Percentiles rank a stretch among this genome's conserved stretches.
These are phyloP conservation scores for Scomber scombrus DNA, from an alignment of 2,113 vertebrate species.

Conservation along the genomic window DNA sequence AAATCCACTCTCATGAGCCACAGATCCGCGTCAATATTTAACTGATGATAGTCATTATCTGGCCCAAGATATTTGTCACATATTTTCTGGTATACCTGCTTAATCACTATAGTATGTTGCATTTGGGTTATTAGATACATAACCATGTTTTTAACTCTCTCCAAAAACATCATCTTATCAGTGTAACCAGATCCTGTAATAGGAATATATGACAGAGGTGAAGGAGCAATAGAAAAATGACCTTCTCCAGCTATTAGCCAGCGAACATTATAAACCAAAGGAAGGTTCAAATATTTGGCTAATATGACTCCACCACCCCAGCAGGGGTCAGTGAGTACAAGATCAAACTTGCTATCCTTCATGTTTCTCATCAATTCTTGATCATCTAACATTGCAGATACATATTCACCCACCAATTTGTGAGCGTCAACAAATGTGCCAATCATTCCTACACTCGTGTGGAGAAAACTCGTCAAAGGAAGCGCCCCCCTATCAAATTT, in stretches of 20 bases:
- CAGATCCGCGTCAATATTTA: slow-evolving; percentile 78
- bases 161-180: slow-evolving; percentile 82
- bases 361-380: slow-evolving; percentile 46
- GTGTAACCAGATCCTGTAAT: slow-evolving; percentile 58
- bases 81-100: slow-evolving; percentile 33
- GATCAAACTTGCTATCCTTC: slow-evolving; percentile 70
- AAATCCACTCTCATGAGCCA: slow-evolving; percentile 86
- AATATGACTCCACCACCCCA: slow-evolving; percentile 70
- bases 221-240: slow-evolving; percentile 76
- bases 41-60: slow-evolving; percentile 57
- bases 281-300: slow-evolving; percentile 79
- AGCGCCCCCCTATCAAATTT: slow-evolving; percentile 43
- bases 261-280: slow-evolving; percentile 80
- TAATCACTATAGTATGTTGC: background rate
- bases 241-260: slow-evolving; percentile 69
- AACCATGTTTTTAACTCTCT: slow-evolving; percentile 77
- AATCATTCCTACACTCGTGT: slow-evolving; percentile 17
- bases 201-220: slow-evolving; percentile 80
- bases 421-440: background rate
- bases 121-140: background rate
- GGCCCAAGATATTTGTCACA: slow-evolving; percentile 76
- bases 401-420: background rate
- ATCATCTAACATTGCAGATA: slow-evolving; percentile 53
- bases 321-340: slow-evolving; percentile 76
- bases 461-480: slow-evolving; percentile 15